These are phyloP conservation scores for Neotragus moschatus DNA, from an alignment of 2,113 vertebrate genomes.

Conservation along the genomic window DNA sequence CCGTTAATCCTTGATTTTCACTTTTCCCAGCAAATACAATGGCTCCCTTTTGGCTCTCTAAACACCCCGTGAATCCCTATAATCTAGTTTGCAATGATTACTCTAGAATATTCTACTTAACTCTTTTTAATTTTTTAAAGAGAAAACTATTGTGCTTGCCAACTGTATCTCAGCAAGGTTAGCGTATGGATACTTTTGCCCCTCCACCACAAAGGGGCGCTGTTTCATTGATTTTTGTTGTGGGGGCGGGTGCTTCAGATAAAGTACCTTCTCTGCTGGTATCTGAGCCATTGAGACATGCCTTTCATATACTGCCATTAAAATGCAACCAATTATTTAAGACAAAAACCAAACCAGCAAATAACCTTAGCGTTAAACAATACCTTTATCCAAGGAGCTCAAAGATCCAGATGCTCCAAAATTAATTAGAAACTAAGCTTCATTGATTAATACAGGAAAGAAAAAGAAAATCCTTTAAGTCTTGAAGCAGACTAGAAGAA, in stretches of 20 bases:
- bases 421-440: constrained; percentile 57
- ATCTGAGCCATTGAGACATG: neutral
- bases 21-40: constrained; percentile 29
- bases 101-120: constrained; percentile 35
- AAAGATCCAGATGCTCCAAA: constrained; percentile 17
- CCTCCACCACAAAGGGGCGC: constrained; percentile 52
- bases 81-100: constrained; percentile 60
- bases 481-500: constrained; percentile 9
- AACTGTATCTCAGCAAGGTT: neutral
- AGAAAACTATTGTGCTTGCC: constrained; percentile 20
- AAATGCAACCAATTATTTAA: constrained; percentile 41
- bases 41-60: constrained; percentile 35
- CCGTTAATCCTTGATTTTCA: constrained; percentile 54
- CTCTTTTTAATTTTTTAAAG: constrained; percentile 23
- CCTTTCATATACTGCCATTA: neutral
- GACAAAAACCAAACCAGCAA: constrained; percentile 11
- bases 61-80: neutral
- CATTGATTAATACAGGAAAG: constrained; percentile 44
- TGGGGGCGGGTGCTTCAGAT: neutral
- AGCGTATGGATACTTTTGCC: neutral
- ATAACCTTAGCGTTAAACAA: constrained; percentile 1
- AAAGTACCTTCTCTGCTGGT: neutral
- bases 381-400: constrained; percentile 21
- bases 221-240: constrained; percentile 22
- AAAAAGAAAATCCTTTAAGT: constrained; percentile 33